Evolutionary conservation across 1,140 invertebrate species (phyloP), one percentile per base, ranked within the genome.

Genomic region (Euborellia annulipes): DNA sequence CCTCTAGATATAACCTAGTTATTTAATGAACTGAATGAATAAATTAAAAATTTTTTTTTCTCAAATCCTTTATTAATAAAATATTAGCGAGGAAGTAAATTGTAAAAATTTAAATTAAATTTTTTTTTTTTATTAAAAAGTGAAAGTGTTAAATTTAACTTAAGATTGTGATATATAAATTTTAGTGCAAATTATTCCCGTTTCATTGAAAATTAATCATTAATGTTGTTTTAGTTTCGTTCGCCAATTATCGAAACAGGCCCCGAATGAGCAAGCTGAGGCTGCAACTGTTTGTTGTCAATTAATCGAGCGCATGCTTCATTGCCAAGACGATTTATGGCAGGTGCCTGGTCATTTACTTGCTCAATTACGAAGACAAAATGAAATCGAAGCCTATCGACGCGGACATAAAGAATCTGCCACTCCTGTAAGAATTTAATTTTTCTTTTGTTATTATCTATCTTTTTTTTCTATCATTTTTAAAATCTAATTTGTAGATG

Each of bases 201-300:
- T 41, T 21, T 41, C 13, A 13, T 13, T 7, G 19, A 21, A 9
- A 19, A 16, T 41, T n/a, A 41, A n/a, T 14, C 14, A 2, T 20
- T n/a, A 27, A 3, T n/a, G 32, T 48, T 14, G 48, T 59, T 68
- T 38, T 66, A 75, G 64, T 61, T 66, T 56, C 46, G 64, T 56
- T 57, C 37, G 73, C 64, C 55, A 67, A 60, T 58, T 63, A 46
- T 57, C 71, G 59, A 55, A 76, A 47, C 62, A 68, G 45, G 71
- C 70, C 49, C 63, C 76, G 47, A 70, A 71, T 54, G 77, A 78
- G 3, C 81, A 91, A 65, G 70, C 90, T 3, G 79, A 76, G 39
- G 78, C 85, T 60, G 87, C 87, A 2, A 83, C 82, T 2, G 72
- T 81, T 51, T 87, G 83, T 45, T 86, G 82, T 57, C 76, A 76